Evolutionary conservation across 2,113 vertebrate species (phyloP), one percentile per base, ranked within the genome.

Genomic region (Phycodurus eques): DNA sequence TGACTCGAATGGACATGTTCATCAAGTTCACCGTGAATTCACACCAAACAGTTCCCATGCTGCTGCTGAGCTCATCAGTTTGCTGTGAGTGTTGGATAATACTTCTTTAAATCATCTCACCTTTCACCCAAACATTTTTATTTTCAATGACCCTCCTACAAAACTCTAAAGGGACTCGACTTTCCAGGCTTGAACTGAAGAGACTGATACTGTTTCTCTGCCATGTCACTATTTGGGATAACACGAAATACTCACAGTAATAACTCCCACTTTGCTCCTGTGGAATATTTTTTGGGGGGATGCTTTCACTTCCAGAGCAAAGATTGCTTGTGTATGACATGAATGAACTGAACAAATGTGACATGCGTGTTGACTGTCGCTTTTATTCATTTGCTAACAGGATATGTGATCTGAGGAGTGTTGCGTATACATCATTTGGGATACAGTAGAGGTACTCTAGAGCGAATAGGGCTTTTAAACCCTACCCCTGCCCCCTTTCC

Each of bases 391-490:
- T 87, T 83, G 77, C 77, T 75, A 39, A 71, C 74, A 74, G 67
- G 72, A 81, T 39, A 80, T 79, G 79, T 81, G 75, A 70, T 84
- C 62, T 79, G 76, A 81, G 75, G 75, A 80, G 78, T 75, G 70
- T 73, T 71, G 74, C 72, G 69, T 83, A 69, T 75, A 63, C 65
- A 31, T 83, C 66, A 84, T 77, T 85, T 87, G 88, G 88, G 83
- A 88, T 85, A 77, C 82, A 72, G 77, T 82, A 83, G 70, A 83
- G 86, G 88, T 90, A 88, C 88, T 88, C 71, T 14, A 76, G 71
- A 82, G 71, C 78, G 80, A 88, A 78, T 54, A 82, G 85, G 81
- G 85, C 79, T 82, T 77, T 82, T 81, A 59, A 10, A 15, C 54
- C 27, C 13, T 1, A 17, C 31, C 31, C 59, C 76, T 8, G 27